Evolutionary conservation across 2,888 invertebrate genomes (phyloP), one percentile per base, ranked within the genome.

Genomic region (Phoenoteleia sp.): DNA sequence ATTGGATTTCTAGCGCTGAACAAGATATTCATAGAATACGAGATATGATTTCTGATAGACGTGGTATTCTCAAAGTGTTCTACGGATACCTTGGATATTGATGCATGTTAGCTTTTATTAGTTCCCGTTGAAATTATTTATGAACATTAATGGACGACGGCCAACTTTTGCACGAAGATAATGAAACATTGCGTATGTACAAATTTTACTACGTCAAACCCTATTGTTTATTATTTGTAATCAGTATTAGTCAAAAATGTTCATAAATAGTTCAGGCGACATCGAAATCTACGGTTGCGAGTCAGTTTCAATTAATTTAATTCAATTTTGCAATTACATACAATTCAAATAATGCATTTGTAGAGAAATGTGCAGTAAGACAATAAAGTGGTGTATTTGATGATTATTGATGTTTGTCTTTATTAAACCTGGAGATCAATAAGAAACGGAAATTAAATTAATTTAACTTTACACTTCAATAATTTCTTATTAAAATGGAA

Each of bases 11-110:
- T 77, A 69, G 45, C 11, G 45, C 13, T 36, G 56, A 81, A 74
- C 72, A 74, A 81, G 67, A 74, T 80, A 72, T 72, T 72, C 72
- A 64, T 71, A 79, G 71, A 79, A 64, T 64, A 56, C 36, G 47
- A 71, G 71, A 71, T 71, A 79, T 71, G 60, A 52, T 69, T 76
- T 45, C 58, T 39, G 66, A 36, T 58, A 47, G 49, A 69, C 49
- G 21, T 47, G 19, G 7, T 13, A 29, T n/a, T 69, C 49, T 69
- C 54, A 62, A 71, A 69, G 47, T 64, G 54, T 79, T 71, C 71
- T 71, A 71, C 54, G 79, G 71, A 71, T 79, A 79, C 47, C 79
- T 71, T 79, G 71, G 56, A 71, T 67, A 77, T 60, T 66, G 39
- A 58, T 60, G 58, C 17, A 39, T n/a, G 33, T 36, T 77, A 67